Conservation (phyloP, 2,113 vertebrate species). For the Irena cyanogastra region DNA sequence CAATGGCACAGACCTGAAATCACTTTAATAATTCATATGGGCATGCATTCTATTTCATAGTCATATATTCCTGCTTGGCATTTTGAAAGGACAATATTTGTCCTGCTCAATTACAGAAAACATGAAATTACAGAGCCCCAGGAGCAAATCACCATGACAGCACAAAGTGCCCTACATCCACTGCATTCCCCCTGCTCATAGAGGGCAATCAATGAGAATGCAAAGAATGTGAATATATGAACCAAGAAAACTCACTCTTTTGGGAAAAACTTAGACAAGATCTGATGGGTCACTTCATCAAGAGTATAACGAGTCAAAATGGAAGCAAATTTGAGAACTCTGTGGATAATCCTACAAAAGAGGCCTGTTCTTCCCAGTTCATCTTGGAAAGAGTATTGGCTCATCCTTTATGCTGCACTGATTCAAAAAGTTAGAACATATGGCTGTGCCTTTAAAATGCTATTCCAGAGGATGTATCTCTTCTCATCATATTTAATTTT, state of each 20-base stretch:
- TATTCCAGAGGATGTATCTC: neutral
- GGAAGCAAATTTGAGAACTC: neutral
- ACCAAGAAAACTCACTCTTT: neutral
- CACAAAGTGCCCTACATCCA: neutral
- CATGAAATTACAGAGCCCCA: neutral
- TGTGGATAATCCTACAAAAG: neutral
- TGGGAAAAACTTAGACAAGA: neutral
- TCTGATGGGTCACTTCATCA: neutral
- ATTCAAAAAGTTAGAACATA: neutral
- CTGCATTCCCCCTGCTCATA: neutral
- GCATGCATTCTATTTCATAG: neutral
- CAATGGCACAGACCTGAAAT: neutral
- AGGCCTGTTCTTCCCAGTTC: neutral
- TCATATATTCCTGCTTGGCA: neutral
- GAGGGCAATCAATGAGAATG: neutral
- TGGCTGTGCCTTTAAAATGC: neutral
- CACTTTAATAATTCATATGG: neutral
- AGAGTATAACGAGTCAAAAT: neutral
- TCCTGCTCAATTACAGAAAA: neutral
- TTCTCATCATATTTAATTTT: neutral
- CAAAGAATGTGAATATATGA: neutral
- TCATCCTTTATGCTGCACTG: neutral
- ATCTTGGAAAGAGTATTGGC: neutral
- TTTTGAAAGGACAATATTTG: neutral
- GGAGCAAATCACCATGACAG: neutral